phyloP scores from a whole-genome alignment of 2,113 vertebrate genomes.

The Stomatorhinus ivindoensis region DNA sequence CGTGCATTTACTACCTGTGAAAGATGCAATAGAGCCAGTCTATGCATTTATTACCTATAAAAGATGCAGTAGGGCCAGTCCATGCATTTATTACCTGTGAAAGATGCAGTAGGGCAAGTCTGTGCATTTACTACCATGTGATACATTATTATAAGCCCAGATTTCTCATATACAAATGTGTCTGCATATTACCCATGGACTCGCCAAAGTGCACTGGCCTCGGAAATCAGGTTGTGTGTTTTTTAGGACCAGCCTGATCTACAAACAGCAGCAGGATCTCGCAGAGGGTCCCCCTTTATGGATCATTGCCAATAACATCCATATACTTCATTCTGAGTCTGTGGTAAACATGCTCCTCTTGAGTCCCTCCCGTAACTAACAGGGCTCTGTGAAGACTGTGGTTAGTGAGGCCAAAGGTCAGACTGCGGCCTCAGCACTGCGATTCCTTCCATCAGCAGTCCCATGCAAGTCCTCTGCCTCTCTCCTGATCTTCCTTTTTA shows the following conservation, averaged over 20 bases:
- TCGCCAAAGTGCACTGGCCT: background rate
- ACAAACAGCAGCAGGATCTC: background rate
- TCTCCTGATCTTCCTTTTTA: background rate
- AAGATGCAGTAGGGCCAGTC: no score
- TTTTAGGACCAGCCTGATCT: background rate
- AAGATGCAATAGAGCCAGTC: no score
- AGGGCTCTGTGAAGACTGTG: background rate
- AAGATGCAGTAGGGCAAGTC: no score
- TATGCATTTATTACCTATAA: no score
- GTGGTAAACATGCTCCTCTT: background rate
- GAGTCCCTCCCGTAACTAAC: background rate
- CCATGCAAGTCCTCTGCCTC: background rate
- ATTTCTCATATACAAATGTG: background rate
- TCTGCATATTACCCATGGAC: background rate
- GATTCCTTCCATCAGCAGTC: background rate
- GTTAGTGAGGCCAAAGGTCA: background rate
- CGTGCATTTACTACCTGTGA: no score
- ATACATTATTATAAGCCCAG: background rate
- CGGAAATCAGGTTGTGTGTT: background rate
- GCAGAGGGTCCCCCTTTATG: background rate
- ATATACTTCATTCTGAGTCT: background rate
- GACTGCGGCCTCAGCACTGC: background rate
- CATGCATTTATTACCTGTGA: no score
- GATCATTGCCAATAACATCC: background rate
- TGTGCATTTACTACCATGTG: background rate